Conservation (phyloP, 2,797 vertebrate genomes). For the Tenualosa thibaudeaui region DNA sequence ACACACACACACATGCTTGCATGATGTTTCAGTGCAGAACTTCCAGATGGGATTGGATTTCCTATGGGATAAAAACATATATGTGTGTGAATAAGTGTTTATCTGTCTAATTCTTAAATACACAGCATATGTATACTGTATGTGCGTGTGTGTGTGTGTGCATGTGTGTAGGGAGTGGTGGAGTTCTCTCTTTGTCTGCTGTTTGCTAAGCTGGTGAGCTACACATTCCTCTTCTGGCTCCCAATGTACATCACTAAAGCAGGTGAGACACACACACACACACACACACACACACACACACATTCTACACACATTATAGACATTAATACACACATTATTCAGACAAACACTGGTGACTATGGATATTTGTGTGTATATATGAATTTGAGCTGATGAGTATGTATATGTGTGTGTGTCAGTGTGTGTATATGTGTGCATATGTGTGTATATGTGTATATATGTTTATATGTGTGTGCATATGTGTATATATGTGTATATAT, state of each 20-base stretch:
- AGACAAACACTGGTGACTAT: not conserved
- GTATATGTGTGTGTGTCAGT: no score
- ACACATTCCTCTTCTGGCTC: constrained; percentile 94
- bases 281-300: not conserved
- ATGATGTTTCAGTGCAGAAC: not conserved
- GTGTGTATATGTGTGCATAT: no score
- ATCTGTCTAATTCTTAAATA: no score
- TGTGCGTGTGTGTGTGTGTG: constrained; percentile 27
- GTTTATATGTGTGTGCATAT: no score
- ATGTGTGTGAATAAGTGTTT: not conserved
- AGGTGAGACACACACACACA: constrained; percentile 69
- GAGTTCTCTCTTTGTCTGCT: constrained; percentile 91
- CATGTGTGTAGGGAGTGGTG: constrained; percentile 79
- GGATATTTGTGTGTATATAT: no score
- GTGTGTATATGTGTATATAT: no score
- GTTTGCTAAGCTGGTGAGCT: constrained; percentile 93
- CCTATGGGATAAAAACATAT: no score
- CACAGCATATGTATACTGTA: no score
- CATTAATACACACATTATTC: not conserved
- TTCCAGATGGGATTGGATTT: not conserved
- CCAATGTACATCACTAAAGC: constrained; percentile 90
- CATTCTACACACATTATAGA: no score
- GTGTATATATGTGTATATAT: no score
- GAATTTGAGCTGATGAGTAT: no score
- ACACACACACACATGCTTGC: not conserved